Conservation (phyloP, 2,797 vertebrate species). For the Microchirus variegatus region DNA sequence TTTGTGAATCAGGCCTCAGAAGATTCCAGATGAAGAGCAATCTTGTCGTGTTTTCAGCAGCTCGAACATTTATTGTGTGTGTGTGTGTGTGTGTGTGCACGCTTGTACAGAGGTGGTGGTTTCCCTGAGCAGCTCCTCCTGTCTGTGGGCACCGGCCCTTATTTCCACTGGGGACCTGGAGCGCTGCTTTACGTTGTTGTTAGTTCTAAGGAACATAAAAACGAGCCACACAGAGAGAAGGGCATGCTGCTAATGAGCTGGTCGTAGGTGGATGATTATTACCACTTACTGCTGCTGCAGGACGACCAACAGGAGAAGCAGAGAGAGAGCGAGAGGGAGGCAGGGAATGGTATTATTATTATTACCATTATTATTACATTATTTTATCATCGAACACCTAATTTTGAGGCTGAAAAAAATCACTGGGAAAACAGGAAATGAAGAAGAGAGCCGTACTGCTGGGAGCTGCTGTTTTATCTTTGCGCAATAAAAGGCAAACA, state of each 20-base stretch:
- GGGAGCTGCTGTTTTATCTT: constrained; percentile 12
- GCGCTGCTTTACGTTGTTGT: constrained; percentile 58
- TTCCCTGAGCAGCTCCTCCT: constrained; percentile 25
- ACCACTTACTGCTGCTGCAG: constrained; percentile 62
- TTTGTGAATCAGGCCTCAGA: not conserved
- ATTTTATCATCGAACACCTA: constrained; percentile 29
- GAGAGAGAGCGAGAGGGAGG: constrained; percentile 20
- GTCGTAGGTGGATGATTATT: constrained; percentile 69
- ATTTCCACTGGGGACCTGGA: constrained; percentile 7
- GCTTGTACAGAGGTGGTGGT: constrained; percentile 15
- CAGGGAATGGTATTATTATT: constrained; percentile 4
- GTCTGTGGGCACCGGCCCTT: not conserved
- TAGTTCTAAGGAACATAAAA: constrained; percentile 62
- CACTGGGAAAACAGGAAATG: constrained; percentile 13
- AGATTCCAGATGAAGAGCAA: not conserved
- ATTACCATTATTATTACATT: constrained; percentile 6
- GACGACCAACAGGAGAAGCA: constrained; percentile 29
- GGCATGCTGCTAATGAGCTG: constrained; percentile 65
- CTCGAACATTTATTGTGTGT: constrained; percentile 4
- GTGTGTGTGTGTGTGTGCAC: constrained; percentile 5
- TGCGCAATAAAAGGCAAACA: constrained; percentile 25
- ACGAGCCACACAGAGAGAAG: constrained; percentile 58
- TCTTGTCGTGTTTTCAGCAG: not conserved
- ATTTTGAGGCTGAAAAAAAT: constrained; percentile 23
- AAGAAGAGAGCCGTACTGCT: constrained; percentile 18